Conservation (phyloP, 2,797 vertebrate species). For the Peromyscus attwateri region DNA sequence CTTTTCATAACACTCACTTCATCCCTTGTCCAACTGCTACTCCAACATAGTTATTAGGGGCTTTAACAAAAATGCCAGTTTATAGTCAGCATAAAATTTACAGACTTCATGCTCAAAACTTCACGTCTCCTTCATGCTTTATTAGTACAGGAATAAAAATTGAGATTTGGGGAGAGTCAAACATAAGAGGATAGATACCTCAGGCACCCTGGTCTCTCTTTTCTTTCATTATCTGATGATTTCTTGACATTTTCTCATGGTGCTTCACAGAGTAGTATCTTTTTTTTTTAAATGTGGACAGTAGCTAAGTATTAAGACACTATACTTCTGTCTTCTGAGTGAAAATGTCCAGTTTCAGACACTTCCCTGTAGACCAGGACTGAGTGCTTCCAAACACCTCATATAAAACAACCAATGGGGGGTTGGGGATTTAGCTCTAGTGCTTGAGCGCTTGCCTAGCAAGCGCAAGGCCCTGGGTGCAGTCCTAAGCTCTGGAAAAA, state of each 20-base stretch:
- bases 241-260: background rate
- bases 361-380: background rate
- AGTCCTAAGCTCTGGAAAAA: too few species aligned
- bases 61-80: background rate
- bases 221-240: background rate
- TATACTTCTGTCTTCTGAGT: background rate
- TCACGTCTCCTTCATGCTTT: background rate
- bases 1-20: background rate
- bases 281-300: background rate
- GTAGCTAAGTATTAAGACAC: background rate
- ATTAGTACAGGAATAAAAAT: background rate
- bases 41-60: background rate
- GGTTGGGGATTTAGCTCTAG: too few species aligned
- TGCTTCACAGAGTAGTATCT: background rate
- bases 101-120: background rate
- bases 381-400: background rate
- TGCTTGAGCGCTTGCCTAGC: too few species aligned
- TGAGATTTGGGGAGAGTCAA: background rate
- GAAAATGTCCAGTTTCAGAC: background rate
- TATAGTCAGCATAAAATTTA: background rate
- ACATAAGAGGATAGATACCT: background rate
- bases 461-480: too few species aligned
- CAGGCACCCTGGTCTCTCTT: background rate
- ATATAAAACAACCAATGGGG: fast-evolving
- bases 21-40: background rate